These are phyloP conservation scores for Notodonta dromedarius DNA, from an alignment of 2,888 invertebrate genomes.

Conservation along the genomic window DNA sequence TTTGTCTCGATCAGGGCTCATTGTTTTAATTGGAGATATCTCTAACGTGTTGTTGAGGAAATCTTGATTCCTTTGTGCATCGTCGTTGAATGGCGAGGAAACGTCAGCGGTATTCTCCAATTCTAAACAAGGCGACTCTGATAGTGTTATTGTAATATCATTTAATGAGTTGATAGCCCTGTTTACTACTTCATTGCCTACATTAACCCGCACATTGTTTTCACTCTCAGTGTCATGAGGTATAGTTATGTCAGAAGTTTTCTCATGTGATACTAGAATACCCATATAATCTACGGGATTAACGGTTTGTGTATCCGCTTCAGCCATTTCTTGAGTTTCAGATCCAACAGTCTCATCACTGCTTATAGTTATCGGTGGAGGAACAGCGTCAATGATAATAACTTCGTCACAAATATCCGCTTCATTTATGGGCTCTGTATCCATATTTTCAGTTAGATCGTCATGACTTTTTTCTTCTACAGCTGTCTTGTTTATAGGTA, in stretches of 20 bases:
- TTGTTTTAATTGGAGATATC: conserved; percentile 84
- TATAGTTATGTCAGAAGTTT: neutral
- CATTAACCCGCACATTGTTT: conserved; percentile 7
- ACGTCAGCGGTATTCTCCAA: conserved; percentile 45
- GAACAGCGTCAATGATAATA: conserved; percentile 49
- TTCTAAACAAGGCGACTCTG: conserved; percentile 30
- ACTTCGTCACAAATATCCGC: conserved; percentile 46
- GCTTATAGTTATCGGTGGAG: conserved; percentile 38
- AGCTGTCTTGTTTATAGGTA: conserved; percentile 63
- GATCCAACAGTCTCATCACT: conserved; percentile 45
- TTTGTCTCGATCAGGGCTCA: conserved; percentile 66
- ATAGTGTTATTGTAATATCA: conserved; percentile 40
- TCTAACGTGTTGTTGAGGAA: conserved; percentile 83
- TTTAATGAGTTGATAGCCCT: conserved; percentile 28
- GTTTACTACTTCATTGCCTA: conserved; percentile 9
- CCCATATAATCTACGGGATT: conserved; percentile 40
- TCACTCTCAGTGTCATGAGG: conserved; percentile 9
- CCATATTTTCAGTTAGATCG: conserved; percentile 65
- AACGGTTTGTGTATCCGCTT: conserved; percentile 66
- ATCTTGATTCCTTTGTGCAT: conserved; percentile 74
- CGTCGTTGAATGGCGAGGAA: conserved; percentile 71
- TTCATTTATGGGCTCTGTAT: conserved; percentile 56
- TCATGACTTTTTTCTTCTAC: conserved; percentile 36
- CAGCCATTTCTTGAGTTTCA: conserved; percentile 63
- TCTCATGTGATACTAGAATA: conserved; percentile 14